A percentile compares a stretch with the other conserved stretches of the same genome.
Evolutionary conservation across 2,113 vertebrate genomes (phyloP).

Genomic region (Odontophorus gujanensis): DNA sequence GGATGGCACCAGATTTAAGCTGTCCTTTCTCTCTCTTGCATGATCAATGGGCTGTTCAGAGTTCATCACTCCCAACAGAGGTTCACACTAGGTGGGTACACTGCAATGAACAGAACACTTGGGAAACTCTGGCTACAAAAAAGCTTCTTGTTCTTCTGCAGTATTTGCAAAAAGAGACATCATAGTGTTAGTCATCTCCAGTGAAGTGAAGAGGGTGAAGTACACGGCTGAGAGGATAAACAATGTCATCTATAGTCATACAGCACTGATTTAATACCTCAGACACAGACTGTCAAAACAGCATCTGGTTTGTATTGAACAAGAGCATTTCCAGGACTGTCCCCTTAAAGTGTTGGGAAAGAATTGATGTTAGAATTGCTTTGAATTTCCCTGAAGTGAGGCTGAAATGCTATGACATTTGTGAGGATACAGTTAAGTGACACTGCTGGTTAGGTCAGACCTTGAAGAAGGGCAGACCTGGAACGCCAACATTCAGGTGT

Average conservation of each 20-base stretch:
- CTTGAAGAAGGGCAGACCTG: background rate
- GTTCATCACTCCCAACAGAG: background rate
- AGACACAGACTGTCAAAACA: constrained; percentile 11
- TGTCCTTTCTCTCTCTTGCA: too few species aligned
- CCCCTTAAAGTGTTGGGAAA: background rate
- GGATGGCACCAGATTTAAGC: too few species aligned
- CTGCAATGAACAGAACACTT: background rate
- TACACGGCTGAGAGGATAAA: background rate
- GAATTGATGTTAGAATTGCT: background rate
- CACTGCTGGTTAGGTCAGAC: constrained; percentile 12
- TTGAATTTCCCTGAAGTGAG: constrained; percentile 22
- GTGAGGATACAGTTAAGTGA: background rate
- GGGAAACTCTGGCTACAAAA: background rate
- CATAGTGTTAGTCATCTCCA: background rate
- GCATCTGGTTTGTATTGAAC: constrained; percentile 26
- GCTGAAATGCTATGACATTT: constrained; percentile 26
- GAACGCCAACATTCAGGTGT: background rate
- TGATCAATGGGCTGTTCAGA: background rate
- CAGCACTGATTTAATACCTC: background rate
- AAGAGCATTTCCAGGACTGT: background rate
- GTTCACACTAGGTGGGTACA: background rate
- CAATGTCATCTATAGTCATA: background rate
- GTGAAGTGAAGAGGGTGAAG: background rate
- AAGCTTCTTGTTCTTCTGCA: background rate
- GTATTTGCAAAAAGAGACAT: background rate